Percentiles rank a stretch among this genome's conserved stretches.
These are phyloP conservation scores for Ahaetulla prasina DNA, from an alignment of 2,113 vertebrate genomes.

Conservation along the genomic window DNA sequence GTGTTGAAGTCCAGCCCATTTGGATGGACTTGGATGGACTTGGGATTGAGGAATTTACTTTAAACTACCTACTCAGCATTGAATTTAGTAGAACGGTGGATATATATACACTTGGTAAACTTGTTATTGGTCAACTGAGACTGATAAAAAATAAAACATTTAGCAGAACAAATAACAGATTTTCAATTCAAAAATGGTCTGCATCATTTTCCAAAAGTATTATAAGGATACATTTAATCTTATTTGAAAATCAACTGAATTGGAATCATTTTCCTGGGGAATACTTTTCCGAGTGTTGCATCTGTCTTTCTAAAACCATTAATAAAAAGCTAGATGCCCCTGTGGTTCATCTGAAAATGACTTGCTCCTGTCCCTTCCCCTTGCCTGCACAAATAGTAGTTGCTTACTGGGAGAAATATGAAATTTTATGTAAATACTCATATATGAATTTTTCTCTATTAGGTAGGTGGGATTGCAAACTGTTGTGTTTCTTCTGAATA, in stretches of 20 bases:
- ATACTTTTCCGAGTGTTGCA: not conserved
- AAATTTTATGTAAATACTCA: slow-evolving; percentile 71
- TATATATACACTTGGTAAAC: not conserved
- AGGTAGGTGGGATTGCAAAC: slow-evolving; percentile 62
- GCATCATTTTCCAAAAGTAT: not conserved
- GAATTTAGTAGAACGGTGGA: not conserved
- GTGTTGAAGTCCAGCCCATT: not conserved
- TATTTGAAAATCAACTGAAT: not conserved
- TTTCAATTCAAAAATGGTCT: not conserved
- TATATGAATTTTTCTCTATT: slow-evolving; percentile 62
- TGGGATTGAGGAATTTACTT: not conserved
- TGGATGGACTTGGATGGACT: not conserved
- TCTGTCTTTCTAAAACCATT: slow-evolving; percentile 28
- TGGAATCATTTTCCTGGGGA: not conserved
- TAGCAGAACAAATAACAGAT: not conserved
- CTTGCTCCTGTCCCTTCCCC: slow-evolving; percentile 2
- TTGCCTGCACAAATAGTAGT: slow-evolving; percentile 5
- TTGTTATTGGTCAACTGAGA: not conserved
- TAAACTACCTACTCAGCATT: not conserved
- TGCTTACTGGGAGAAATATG: slow-evolving; percentile 64
- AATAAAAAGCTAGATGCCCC: slow-evolving; percentile 52
- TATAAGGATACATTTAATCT: not conserved
- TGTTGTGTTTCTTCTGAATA: slow-evolving; percentile 69
- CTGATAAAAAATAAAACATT: not conserved
- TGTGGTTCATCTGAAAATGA: slow-evolving; percentile 40